A percentile compares a stretch with the other conserved stretches of the same genome.
These are phyloP conservation scores for Cinclus mexicanus DNA, from an alignment of 2,113 vertebrate species.

Conservation along the genomic window DNA sequence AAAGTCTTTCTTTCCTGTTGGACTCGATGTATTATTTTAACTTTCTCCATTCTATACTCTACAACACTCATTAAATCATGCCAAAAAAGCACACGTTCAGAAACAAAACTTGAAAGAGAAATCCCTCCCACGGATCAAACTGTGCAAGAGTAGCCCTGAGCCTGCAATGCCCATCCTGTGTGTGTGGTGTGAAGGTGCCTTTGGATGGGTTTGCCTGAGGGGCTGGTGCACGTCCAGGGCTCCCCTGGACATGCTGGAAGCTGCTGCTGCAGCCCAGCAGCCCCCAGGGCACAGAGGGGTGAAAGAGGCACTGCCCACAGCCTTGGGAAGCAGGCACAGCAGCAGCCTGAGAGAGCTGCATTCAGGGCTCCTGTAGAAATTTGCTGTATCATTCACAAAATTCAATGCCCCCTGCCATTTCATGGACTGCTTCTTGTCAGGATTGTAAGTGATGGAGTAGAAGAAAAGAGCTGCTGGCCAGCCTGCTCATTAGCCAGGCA, in stretches of 20 bases:
- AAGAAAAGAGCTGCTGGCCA: background rate
- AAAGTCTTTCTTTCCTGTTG: background rate
- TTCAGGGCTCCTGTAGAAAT: background rate
- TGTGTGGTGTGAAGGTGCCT: rapidly evolving
- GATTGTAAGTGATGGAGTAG: background rate
- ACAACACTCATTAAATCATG: background rate
- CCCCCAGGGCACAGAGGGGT: background rate
- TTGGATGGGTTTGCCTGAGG: background rate
- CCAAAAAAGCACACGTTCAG: background rate
- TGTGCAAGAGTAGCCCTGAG: background rate
- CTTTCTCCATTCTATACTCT: background rate
- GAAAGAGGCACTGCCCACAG: background rate
- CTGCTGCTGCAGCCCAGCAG: background rate
- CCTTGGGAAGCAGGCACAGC: background rate
- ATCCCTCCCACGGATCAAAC: background rate
- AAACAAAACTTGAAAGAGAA: background rate
- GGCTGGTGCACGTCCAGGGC: background rate
- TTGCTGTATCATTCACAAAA: background rate
- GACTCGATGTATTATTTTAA: background rate
- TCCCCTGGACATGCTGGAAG: background rate
- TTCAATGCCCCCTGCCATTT: background rate
- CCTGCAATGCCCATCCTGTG: background rate
- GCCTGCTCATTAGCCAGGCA: background rate
- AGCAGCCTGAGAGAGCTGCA: background rate
- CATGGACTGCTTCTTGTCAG: background rate